Percentiles rank a stretch among this genome's conserved stretches.
Conservation (phyloP, 2,888 invertebrate species). For the Corythucha ciliata region DNA sequence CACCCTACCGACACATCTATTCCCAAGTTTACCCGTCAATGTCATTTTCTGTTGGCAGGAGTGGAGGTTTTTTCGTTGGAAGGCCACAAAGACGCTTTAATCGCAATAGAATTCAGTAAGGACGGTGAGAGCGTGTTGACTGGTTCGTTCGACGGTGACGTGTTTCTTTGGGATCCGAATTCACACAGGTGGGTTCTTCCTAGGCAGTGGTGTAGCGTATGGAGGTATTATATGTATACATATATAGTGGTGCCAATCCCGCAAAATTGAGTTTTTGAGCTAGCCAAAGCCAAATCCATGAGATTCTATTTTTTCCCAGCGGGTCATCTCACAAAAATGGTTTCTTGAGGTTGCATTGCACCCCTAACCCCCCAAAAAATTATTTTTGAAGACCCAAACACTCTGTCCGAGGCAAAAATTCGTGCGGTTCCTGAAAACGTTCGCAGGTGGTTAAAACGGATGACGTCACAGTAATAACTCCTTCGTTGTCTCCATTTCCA, state of each 20-base stretch:
- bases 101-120: constrained; percentile 59
- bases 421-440: too few species aligned
- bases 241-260: background rate
- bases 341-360: too few species aligned
- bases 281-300: background rate
- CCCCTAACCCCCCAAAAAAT: too few species aligned
- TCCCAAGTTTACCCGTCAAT: background rate
- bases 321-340: too few species aligned
- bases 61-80: constrained; percentile 50
- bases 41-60: constrained; percentile 41
- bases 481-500: too few species aligned
- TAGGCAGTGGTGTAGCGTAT: background rate
- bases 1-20: background rate
- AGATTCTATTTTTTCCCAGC: too few species aligned
- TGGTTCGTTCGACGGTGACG: constrained; percentile 69
- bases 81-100: constrained; percentile 69
- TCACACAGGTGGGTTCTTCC: constrained; percentile 46
- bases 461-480: too few species aligned
- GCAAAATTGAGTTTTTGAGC: background rate
- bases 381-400: too few species aligned
- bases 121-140: constrained; percentile 62
- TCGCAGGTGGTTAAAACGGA: too few species aligned
- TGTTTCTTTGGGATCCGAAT: constrained; percentile 65
- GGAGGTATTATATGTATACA: background rate
- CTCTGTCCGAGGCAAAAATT: too few species aligned